These are phyloP conservation scores for Nymphicus hollandicus DNA, from an alignment of 2,113 vertebrate species.

Conservation along the genomic window DNA sequence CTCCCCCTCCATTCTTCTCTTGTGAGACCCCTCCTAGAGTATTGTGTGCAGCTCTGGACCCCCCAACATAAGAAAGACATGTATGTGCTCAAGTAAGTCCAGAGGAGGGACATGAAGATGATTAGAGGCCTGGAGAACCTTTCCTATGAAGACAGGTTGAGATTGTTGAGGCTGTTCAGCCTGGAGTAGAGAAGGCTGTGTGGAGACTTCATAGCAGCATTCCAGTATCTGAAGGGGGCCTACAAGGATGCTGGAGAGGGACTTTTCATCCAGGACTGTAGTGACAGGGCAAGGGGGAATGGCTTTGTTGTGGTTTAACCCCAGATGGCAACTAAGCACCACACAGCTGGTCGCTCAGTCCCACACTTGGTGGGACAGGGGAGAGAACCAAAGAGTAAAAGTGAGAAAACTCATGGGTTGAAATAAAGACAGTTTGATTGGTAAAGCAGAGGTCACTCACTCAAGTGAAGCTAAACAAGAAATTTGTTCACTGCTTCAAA, in stretches of 20 bases:
- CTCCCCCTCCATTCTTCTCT: background rate
- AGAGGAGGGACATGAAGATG: background rate
- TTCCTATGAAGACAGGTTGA: background rate
- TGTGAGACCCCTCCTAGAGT: background rate
- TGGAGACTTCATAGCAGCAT: background rate
- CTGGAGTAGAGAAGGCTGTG: background rate
- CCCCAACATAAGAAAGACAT: background rate
- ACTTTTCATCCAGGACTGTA: background rate
- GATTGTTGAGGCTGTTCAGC: background rate
- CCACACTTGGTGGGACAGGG: background rate
- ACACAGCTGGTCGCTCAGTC: background rate
- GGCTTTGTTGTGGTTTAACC: background rate
- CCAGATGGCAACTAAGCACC: background rate
- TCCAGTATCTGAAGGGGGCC: background rate
- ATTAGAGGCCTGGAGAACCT: background rate
- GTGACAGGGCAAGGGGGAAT: background rate
- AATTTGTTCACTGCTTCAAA: background rate
- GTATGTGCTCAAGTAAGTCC: background rate
- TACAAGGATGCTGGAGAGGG: background rate
- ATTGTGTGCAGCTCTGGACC: background rate
- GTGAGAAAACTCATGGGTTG: background rate
- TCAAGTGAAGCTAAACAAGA: background rate
- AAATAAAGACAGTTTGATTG: background rate
- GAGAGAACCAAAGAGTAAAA: background rate
- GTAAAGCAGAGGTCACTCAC: background rate